Percentiles rank a stretch among this genome's conserved stretches.
Conservation (phyloP, 2,888 invertebrate genomes). For the Drosophila fulvimacula region DNA sequence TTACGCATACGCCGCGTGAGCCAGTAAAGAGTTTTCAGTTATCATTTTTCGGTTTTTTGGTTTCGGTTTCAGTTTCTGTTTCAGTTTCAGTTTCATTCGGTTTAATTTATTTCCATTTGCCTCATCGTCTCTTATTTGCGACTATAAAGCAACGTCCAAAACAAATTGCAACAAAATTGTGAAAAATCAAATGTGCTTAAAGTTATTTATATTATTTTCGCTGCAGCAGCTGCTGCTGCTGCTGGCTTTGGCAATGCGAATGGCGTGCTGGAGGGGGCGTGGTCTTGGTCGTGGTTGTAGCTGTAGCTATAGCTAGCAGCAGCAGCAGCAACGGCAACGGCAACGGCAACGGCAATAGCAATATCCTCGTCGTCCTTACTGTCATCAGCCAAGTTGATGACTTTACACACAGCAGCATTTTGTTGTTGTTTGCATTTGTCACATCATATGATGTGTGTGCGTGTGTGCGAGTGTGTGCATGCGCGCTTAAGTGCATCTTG, state of each 20-base stretch:
- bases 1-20: slow-evolving; percentile 56
- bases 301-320: slow-evolving; percentile 21
- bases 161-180: slow-evolving; percentile 63
- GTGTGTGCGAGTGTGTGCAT: slow-evolving; percentile 12
- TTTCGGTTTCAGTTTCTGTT: slow-evolving; percentile 12
- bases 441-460: slow-evolving; percentile 19
- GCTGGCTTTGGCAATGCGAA: slow-evolving; percentile 1
- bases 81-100: slow-evolving; percentile 20
- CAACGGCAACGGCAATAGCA: slow-evolving; percentile 20
- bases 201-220: slow-evolving; percentile 61
- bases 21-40: slow-evolving; percentile 15
- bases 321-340: no score
- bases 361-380: slow-evolving; percentile 27
- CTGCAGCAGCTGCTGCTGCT: slow-evolving; percentile 33
- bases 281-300: not conserved
- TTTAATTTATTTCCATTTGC: slow-evolving; percentile 51
- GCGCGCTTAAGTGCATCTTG: slow-evolving; percentile 64
- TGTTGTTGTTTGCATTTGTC: slow-evolving; percentile 40
- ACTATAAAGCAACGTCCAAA: slow-evolving; percentile 34
- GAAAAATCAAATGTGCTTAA: slow-evolving; percentile 71
- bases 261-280: not conserved
- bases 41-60: slow-evolving; percentile 34
- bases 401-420: slow-evolving; percentile 49
- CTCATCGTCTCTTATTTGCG: slow-evolving; percentile 37
- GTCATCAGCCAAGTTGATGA: slow-evolving; percentile 58